Evolutionary conservation across 1,140 invertebrate genomes (phyloP).

Genomic region (Oreohelix idahoensis): DNA sequence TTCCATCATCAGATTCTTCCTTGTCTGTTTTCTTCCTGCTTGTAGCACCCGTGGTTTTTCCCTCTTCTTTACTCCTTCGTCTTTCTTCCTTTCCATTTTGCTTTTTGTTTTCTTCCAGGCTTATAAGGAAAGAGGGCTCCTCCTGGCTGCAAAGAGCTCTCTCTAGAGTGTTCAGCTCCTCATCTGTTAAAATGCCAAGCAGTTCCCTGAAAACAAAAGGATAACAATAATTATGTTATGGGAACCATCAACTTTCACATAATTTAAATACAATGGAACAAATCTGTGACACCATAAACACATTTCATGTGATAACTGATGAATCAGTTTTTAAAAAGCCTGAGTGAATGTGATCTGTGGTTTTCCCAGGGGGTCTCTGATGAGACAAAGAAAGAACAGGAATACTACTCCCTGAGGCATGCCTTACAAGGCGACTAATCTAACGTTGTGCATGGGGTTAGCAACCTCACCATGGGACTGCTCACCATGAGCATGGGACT

Average conservation of each 20-base stretch:
- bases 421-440: too few species aligned
- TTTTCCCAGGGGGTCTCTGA: too few species aligned
- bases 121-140: conserved; percentile 75
- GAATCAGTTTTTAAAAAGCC: too few species aligned
- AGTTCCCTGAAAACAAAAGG: conserved; percentile 79
- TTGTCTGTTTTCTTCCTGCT: neutral
- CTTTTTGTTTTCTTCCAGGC: conserved; percentile 44
- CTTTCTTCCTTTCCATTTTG: conserved; percentile 9
- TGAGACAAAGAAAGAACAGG: too few species aligned
- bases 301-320: too few species aligned
- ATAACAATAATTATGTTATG: neutral
- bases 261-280: too few species aligned
- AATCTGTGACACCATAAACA: too few species aligned
- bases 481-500: too few species aligned
- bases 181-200: conserved; percentile 87
- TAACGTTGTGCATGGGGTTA: too few species aligned
- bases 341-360: too few species aligned
- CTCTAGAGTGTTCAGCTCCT: conserved; percentile 88
- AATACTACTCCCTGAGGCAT: too few species aligned
- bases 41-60: neutral
- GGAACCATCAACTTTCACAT: neutral
- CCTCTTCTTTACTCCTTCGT: conserved; percentile 15
- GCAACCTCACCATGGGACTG: too few species aligned
- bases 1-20: conserved; percentile 26
- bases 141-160: conserved; percentile 92